A percentile compares a stretch with the other conserved stretches of the same genome.
Evolutionary conservation across 2,113 vertebrate species (phyloP).

Genomic region (Pionites leucogaster): DNA sequence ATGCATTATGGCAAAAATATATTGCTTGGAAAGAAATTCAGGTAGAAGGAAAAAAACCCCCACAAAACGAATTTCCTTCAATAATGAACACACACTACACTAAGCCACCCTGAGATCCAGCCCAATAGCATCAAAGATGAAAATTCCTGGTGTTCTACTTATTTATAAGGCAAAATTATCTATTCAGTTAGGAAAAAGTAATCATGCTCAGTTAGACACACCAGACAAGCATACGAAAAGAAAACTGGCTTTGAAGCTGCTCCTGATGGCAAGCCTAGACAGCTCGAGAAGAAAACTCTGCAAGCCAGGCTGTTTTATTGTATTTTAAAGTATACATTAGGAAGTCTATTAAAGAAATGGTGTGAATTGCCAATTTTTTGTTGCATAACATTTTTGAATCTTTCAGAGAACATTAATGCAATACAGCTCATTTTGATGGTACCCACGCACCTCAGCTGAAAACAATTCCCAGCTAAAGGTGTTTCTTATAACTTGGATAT

Average conservation of each 20-base stretch:
- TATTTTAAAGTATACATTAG: constrained; percentile 1
- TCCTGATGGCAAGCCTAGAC: constrained; percentile 28
- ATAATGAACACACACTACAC: neutral
- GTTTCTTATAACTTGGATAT: neutral
- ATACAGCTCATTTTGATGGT: neutral
- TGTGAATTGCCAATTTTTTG: constrained; percentile 29
- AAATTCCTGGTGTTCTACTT: constrained; percentile 9
- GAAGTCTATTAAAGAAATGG: constrained; percentile 24
- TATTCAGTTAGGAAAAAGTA: constrained; percentile 56
- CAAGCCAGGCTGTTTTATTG: neutral
- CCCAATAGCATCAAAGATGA: constrained; percentile 13
- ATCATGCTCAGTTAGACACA: constrained; percentile 53
- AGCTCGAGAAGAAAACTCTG: neutral
- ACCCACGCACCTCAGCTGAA: neutral
- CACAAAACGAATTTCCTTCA: constrained; percentile 10
- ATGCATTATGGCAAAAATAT: neutral
- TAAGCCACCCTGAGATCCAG: neutral
- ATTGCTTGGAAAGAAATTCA: constrained; percentile 1
- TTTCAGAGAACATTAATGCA: constrained; percentile 9
- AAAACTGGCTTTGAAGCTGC: constrained; percentile 64
- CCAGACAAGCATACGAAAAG: constrained; percentile 66
- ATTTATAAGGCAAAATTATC: constrained; percentile 14
- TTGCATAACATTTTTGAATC: constrained; percentile 49
- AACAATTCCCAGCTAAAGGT: neutral
- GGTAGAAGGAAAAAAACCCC: neutral